These are phyloP conservation scores for Phymanthus crucifer DNA, from an alignment of 92 coral and sea anemone species.

Conservation along the genomic window DNA sequence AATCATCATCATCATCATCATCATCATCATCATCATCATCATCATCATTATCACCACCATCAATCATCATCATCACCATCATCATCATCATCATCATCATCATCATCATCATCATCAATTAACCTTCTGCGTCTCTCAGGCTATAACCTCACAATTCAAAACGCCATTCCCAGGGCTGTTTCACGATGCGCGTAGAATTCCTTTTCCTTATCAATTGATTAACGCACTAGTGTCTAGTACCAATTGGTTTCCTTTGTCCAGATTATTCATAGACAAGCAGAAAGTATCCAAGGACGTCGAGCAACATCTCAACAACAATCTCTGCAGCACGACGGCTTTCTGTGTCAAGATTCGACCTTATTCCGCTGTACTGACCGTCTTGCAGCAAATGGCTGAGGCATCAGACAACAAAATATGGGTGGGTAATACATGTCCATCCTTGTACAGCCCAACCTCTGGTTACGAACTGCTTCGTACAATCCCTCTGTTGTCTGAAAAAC, in stretches of 20 bases:
- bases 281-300: slow-evolving; percentile 62
- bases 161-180: no score
- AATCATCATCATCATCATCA: no score
- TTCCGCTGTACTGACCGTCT: slow-evolving; percentile 33
- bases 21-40: no score
- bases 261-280: slow-evolving; percentile 67
- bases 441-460: not conserved
- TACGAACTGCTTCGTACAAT: not conserved
- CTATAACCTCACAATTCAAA: no score
- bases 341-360: slow-evolving; percentile 72
- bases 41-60: no score
- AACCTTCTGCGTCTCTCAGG: no score
- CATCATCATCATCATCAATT: no score
- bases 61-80: no score
- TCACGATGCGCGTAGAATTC: no score
- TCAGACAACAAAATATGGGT: slow-evolving; percentile 76
- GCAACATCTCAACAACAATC: slow-evolving; percentile 51
- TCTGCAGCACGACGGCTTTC: slow-evolving; percentile 27
- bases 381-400: slow-evolving; percentile 40
- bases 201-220: not conserved
- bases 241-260: not conserved
- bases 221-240: not conserved
- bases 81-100: no score
- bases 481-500: not conserved
- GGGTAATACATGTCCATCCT: slow-evolving; percentile 1